Conservation (phyloP, 2,888 invertebrate species). For the Lumbricus terrestris region DNA sequence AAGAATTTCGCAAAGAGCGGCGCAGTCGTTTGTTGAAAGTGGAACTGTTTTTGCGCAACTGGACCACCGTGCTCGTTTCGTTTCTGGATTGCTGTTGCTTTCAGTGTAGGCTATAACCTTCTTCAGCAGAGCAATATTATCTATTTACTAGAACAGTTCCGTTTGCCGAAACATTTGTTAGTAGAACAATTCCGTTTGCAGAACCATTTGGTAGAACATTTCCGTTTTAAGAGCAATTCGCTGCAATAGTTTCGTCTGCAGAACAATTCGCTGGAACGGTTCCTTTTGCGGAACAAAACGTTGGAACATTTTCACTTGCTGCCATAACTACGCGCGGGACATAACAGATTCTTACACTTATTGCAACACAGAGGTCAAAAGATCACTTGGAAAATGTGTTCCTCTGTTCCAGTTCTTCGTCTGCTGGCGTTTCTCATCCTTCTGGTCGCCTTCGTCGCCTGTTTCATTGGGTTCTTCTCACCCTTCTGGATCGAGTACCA, state of each 20-base stretch:
- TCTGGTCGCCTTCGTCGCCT: conserved; percentile 27
- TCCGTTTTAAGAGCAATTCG: neutral
- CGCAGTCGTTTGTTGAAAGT: neutral
- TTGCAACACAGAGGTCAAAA: too few species aligned
- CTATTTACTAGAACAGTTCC: neutral
- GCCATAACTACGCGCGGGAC: too few species aligned
- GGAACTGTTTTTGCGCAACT: neutral
- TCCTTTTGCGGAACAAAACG: neutral
- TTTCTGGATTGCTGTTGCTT: neutral
- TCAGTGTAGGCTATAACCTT: neutral
- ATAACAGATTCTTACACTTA: too few species aligned
- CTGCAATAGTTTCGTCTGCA: neutral
- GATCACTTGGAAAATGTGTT: conserved; percentile 32
- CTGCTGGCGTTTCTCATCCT: conserved; percentile 30
- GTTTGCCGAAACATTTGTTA: neutral
- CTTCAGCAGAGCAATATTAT: neutral
- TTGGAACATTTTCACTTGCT: too few species aligned
- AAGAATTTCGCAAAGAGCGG: neutral
- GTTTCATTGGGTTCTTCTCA: conserved; percentile 24
- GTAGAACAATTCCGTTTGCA: neutral
- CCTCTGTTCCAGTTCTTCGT: conserved; percentile 26
- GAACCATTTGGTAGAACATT: neutral
- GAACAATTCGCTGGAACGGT: neutral
- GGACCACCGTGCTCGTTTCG: neutral
- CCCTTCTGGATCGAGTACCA: conserved; percentile 30